Evolutionary conservation across 2,888 invertebrate species (phyloP).

Genomic region (Mesorhabditis belari): DNA sequence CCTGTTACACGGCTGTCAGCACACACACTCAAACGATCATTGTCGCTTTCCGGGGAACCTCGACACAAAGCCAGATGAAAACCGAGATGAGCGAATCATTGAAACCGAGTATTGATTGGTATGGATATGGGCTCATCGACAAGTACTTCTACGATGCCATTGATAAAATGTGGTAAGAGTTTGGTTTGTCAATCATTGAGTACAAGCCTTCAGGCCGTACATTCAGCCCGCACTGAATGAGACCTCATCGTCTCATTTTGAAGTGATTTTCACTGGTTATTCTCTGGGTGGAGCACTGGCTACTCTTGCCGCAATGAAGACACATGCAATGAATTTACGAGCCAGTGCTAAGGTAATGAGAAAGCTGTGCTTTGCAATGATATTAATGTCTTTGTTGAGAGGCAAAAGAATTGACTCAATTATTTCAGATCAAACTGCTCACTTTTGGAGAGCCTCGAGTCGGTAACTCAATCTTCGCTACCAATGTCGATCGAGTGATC

Average conservation of each 20-base stretch:
- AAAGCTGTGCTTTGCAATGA: neutral
- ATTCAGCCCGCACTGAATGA: constrained; percentile 9
- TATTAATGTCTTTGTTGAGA: no score
- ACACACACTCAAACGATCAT: constrained; percentile 4
- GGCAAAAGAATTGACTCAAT: no score
- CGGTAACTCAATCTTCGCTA: constrained; percentile 18
- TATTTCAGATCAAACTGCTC: constrained; percentile 14
- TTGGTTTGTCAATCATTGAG: neutral
- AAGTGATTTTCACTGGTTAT: constrained; percentile 16
- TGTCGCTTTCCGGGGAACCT: constrained; percentile 16
- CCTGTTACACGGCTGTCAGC: constrained; percentile 10
- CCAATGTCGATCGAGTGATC: constrained; percentile 11
- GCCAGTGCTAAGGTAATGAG: neutral
- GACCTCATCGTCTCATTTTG: constrained; percentile 1
- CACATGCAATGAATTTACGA: constrained; percentile 2
- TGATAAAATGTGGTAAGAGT: constrained; percentile 10
- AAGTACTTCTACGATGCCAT: constrained; percentile 16
- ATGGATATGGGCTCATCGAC: constrained; percentile 16
- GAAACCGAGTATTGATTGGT: constrained; percentile 15
- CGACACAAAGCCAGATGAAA: constrained; percentile 11
- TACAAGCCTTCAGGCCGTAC: constrained; percentile 7
- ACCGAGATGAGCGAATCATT: constrained; percentile 11
- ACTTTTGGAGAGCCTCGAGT: constrained; percentile 26
- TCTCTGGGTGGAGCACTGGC: constrained; percentile 21
- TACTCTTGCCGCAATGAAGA: constrained; percentile 12